A percentile compares a stretch with the other conserved stretches of the same genome.
phyloP scores from a whole-genome alignment of 2,888 invertebrate species.

The Frankliniella fusca region DNA sequence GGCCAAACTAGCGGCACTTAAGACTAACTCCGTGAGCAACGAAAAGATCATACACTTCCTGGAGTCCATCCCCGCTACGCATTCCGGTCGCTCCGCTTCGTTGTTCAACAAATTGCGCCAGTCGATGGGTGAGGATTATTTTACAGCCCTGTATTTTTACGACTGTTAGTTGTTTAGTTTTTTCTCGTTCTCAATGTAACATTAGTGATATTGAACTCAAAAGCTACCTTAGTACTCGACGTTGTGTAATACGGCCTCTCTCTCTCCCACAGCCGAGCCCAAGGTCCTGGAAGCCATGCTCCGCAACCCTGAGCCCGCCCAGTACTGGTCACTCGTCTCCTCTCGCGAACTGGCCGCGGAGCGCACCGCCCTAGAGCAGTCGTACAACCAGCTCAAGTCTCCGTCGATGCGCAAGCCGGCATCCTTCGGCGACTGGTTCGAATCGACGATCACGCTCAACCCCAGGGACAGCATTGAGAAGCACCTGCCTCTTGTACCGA shows the following conservation, averaged over 20 bases:
- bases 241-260: too few relatives aligned
- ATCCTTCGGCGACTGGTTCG: not conserved
- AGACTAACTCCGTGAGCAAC: conserved; percentile 29
- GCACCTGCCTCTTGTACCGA: not conserved
- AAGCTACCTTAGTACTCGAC: too few relatives aligned
- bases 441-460: conserved; percentile 30
- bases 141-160: too few relatives aligned
- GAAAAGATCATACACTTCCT: conserved; percentile 32
- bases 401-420: not conserved
- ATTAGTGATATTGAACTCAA: too few relatives aligned
- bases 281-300: conserved; percentile 32
- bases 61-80: conserved; percentile 30
- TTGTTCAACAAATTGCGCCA: conserved; percentile 33
- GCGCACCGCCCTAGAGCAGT: conserved; percentile 3
- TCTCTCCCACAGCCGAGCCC: conserved; percentile 30
- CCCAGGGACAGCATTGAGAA: not conserved
- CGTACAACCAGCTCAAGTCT: not conserved
- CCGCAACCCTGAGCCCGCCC: conserved; percentile 32
- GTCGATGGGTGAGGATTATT: conserved; percentile 28
- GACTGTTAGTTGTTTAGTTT: too few relatives aligned
- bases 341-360: conserved; percentile 30
- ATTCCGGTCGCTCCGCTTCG: conserved; percentile 30
- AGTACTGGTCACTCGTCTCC: conserved; percentile 33
- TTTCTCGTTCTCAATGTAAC: too few relatives aligned
- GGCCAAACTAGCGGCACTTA: not conserved